Percentiles rank a stretch among this genome's conserved stretches.
Evolutionary conservation across 1,140 invertebrate genomes (phyloP).

Genomic region (Bilobella aurantiaca): DNA sequence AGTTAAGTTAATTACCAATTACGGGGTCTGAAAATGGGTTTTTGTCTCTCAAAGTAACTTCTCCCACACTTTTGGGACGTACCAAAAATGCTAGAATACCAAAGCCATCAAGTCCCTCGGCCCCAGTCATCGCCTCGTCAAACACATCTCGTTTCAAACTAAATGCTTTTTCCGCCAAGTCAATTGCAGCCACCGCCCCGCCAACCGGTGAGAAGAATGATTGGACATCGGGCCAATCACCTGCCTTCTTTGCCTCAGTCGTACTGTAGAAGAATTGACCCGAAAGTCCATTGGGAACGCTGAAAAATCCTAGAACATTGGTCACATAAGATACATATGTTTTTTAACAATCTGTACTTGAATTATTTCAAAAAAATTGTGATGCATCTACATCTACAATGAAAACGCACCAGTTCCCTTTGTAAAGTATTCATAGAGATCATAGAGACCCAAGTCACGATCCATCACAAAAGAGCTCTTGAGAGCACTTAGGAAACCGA

Average conservation of each 20-base stretch:
- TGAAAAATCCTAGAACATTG: neutral
- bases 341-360: neutral
- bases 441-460: neutral
- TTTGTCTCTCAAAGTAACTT: conserved; percentile 18
- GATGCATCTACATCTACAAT: too few relatives aligned
- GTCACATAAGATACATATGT: neutral
- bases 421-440: neutral
- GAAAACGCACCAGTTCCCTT: neutral
- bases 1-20: too few relatives aligned
- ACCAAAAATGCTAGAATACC: conserved; percentile 10
- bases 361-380: too few relatives aligned
- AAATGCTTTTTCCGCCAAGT: neutral
- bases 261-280: neutral
- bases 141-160: conserved; percentile 11
- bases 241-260: neutral
- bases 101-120: conserved; percentile 13
- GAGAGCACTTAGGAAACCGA: neutral
- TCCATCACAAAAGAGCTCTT: neutral
- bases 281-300: neutral
- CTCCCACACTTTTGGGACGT: conserved; percentile 29
- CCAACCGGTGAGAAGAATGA: neutral
- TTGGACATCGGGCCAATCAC: neutral
- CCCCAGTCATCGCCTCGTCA: conserved; percentile 8
- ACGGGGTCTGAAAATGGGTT: conserved; percentile 24
- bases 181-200: too few relatives aligned